Conservation (phyloP, 1,140 invertebrate species). For the Rhopalosiphum maidis region DNA sequence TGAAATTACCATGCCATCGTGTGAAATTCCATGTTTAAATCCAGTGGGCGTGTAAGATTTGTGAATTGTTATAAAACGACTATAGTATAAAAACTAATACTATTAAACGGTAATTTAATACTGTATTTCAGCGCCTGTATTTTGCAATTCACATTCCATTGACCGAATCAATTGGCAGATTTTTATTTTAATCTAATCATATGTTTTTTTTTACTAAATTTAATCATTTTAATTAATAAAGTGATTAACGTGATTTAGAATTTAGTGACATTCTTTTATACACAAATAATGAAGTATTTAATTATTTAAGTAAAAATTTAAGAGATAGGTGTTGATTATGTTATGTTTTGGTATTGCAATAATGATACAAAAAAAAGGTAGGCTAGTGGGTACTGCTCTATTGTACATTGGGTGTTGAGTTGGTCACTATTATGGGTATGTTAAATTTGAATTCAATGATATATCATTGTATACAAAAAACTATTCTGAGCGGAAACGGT, state of each 20-base stretch:
- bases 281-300: background rate
- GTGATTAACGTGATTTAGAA: background rate
- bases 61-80: background rate
- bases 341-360: background rate
- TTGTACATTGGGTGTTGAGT: too few relatives aligned
- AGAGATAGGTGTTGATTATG: background rate
- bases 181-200: background rate
- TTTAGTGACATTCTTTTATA: background rate
- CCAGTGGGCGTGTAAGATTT: background rate
- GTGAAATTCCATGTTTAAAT: slow-evolving; percentile 18
- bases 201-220: background rate
- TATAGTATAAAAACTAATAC: background rate
- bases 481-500: too few relatives aligned
- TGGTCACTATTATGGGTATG: too few relatives aligned
- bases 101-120: background rate
- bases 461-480: too few relatives aligned
- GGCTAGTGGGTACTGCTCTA: too few relatives aligned
- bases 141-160: slow-evolving; percentile 1
- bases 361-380: too few relatives aligned
- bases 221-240: background rate
- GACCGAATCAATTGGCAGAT: background rate
- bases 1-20: background rate
- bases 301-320: background rate
- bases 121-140: background rate
- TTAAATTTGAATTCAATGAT: too few relatives aligned